Base-by-base conservation (phyloP, 2,113 vertebrate genomes). In the Otocyon megalotis region DNA sequence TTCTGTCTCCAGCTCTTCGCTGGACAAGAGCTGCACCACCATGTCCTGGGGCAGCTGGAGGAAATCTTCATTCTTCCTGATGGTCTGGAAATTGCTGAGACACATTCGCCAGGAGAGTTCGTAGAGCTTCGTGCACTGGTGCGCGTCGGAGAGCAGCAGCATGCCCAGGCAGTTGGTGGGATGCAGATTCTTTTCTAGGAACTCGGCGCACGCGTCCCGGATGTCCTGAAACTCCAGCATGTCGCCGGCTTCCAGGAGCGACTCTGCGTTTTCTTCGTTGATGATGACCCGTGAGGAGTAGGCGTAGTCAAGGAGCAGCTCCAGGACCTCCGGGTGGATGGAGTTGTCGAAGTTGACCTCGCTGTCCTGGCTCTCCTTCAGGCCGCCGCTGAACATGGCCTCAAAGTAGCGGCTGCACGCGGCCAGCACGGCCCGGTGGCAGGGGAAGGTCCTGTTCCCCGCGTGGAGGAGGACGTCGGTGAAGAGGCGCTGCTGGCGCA, bases 191-290 rank as follows among this genome's bases (percentile, higher is more conserved):
- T 99, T 99, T 60, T 99, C 99, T 24, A 99, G 94, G 96, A 99
- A 99, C 53, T 99, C 99, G 3, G 99, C 99, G n/a, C 99, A 99
- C 3, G 99, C 99, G 30, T 99, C 99, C 69, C 99, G 98, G 89
- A 99, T 99, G 80, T 99, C 99, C 89, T 99, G 99, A 62, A 99
- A 99, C 83, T 99, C 99, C 50, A 99, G 96, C 99, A 99, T 99
- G 97, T 99, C 99, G 0, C 99, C 99, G 0, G 99, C 99, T 90
- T 99, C 99, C 93, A 99, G 96, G 87, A 99, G 98, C 0, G 99
- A 99, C 58, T 99, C 99, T 0, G 99, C 99, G 0, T 99, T 99
- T 86, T 99, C 99, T 95, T 99, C 99, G 0, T 99, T 99, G 96
- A 99, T 99, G 94, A 99, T 98, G 92, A 99, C 99, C 56, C 99